Evolutionary conservation across 2,888 invertebrate genomes (phyloP).

Genomic region (Drosophila monieri): DNA sequence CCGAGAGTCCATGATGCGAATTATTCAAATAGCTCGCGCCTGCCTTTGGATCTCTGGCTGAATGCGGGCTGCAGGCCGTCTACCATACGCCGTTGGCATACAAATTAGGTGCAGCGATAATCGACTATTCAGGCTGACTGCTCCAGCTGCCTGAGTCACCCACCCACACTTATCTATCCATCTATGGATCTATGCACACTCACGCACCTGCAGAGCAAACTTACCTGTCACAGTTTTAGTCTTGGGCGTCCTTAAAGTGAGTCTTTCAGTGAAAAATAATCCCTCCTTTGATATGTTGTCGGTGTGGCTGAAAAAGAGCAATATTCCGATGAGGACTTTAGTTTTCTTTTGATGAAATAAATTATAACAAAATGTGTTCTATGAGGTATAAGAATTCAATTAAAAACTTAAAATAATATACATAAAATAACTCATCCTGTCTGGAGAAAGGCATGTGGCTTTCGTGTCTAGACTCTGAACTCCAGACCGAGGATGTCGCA

Average conservation of each 20-base stretch:
- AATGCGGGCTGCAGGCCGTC: constrained; percentile 30
- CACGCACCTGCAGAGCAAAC: constrained; percentile 3
- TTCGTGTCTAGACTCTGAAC: constrained; percentile 23
- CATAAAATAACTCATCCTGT: neutral
- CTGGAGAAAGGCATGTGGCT: neutral
- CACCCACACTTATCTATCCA: constrained; percentile 8
- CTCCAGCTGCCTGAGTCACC: constrained; percentile 9
- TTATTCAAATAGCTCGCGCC: constrained; percentile 48
- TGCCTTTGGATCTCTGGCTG: constrained; percentile 30
- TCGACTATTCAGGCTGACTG: constrained; percentile 46
- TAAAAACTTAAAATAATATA: too few species aligned
- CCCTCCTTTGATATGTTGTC: constrained; percentile 38
- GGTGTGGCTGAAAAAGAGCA: constrained; percentile 25
- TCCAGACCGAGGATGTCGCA: constrained; percentile 29
- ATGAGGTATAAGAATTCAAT: neutral
- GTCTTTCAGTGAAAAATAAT: constrained; percentile 26
- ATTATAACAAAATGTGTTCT: neutral
- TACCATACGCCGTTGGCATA: constrained; percentile 31
- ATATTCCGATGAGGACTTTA: constrained; percentile 5
- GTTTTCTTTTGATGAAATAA: constrained; percentile 1
- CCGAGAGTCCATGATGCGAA: constrained; percentile 46
- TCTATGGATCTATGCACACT: neutral
- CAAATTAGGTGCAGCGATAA: constrained; percentile 51
- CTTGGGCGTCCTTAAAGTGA: constrained; percentile 24
- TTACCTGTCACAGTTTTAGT: constrained; percentile 24